These are phyloP conservation scores for Drosophila prostipennis DNA, from an alignment of 2,888 invertebrate species.

Conservation along the genomic window DNA sequence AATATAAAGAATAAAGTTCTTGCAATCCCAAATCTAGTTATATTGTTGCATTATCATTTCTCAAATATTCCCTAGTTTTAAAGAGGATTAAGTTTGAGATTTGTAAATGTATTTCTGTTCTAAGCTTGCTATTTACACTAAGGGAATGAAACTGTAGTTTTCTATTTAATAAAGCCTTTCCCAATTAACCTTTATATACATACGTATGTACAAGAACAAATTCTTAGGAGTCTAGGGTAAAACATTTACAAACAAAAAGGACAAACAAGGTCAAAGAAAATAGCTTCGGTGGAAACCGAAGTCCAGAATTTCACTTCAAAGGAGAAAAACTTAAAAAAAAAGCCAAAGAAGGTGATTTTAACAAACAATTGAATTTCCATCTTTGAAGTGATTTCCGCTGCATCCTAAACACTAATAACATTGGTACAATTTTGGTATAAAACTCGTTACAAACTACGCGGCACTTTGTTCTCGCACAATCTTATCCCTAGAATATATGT, in stretches of 20 bases:
- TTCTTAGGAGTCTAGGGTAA: slow-evolving; percentile 11
- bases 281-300: slow-evolving; percentile 43
- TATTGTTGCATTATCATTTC: too few relatives aligned
- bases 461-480: slow-evolving; percentile 41
- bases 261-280: slow-evolving; percentile 12
- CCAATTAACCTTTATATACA: slow-evolving; percentile 84
- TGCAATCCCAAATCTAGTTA: too few relatives aligned
- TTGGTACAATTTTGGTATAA: slow-evolving; percentile 66
- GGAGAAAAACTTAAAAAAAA: neutral
- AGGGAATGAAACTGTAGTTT: slow-evolving; percentile 5
- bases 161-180: slow-evolving; percentile 86
- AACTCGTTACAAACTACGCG: slow-evolving; percentile 42
- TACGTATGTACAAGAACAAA: slow-evolving; percentile 37
- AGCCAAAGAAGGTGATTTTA: neutral
- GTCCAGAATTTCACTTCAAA: slow-evolving; percentile 1
- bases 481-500: slow-evolving; percentile 12
- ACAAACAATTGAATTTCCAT: neutral
- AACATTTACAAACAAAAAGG: slow-evolving; percentile 26
- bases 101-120: slow-evolving; percentile 1
- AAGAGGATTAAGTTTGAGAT: neutral
- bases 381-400: neutral
- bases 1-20: too few relatives aligned
- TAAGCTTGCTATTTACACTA: neutral
- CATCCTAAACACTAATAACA: slow-evolving; percentile 45
- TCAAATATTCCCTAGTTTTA: neutral